phyloP scores from a whole-genome alignment of 2,888 invertebrate genomes.

The Drosophila mettleri region DNA sequence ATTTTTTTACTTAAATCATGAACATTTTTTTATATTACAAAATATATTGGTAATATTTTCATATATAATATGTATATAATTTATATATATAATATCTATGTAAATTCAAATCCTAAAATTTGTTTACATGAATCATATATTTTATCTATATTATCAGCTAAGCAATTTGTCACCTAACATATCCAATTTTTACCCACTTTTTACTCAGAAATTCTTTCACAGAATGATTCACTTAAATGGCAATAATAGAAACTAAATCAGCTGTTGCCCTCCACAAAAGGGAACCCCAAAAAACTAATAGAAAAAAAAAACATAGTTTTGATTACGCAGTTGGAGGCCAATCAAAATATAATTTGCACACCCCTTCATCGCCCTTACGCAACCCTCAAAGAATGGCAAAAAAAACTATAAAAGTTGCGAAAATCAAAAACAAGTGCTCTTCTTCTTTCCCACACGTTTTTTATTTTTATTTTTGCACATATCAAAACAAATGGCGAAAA shows the following conservation, averaged over 20 bases:
- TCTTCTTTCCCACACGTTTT: slow-evolving; percentile 3
- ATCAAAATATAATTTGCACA: slow-evolving; percentile 60
- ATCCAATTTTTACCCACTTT: slow-evolving; percentile 13
- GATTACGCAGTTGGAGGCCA: slow-evolving; percentile 49
- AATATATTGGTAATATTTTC: too few species aligned
- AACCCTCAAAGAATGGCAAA: slow-evolving; percentile 21
- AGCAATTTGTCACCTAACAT: neutral
- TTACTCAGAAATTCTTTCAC: slow-evolving; percentile 2
- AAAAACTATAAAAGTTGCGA: slow-evolving; percentile 62
- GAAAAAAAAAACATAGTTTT: slow-evolving; percentile 41
- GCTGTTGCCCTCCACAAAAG: slow-evolving; percentile 23
- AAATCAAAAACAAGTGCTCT: slow-evolving; percentile 52
- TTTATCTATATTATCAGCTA: neutral
- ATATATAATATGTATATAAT: too few species aligned
- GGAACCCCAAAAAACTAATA: slow-evolving; percentile 42
- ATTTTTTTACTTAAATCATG: too few species aligned
- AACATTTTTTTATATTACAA: too few species aligned
- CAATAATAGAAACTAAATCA: slow-evolving; percentile 7
- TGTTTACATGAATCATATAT: too few species aligned
- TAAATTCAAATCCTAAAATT: too few species aligned
- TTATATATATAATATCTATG: too few species aligned
- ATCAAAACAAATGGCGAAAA: slow-evolving; percentile 81
- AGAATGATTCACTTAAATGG: slow-evolving; percentile 38
- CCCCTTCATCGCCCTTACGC: slow-evolving; percentile 1
- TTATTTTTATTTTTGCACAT: slow-evolving; percentile 56